Conservation (phyloP, 2,797 vertebrate species). For the Monodelphis domestica region DNA sequence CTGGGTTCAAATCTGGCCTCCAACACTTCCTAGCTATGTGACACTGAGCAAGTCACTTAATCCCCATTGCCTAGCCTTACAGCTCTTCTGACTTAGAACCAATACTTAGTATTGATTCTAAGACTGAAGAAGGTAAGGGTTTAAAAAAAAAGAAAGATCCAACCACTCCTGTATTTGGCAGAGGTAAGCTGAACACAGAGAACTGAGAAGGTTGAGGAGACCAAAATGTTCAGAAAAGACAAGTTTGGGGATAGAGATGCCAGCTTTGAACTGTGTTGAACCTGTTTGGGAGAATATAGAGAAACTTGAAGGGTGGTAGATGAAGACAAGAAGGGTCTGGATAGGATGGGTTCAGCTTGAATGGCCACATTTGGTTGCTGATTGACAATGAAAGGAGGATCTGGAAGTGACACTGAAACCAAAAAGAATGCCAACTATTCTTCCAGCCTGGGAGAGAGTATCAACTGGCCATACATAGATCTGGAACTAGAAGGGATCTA, state of each 20-base stretch:
- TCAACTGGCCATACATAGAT: background rate
- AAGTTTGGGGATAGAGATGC: background rate
- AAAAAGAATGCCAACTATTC: background rate
- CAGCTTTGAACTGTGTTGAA: background rate
- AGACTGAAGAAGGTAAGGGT: too few relatives aligned
- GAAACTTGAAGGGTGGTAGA: background rate
- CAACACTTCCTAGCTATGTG: too few relatives aligned
- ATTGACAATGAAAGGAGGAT: background rate
- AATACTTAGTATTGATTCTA: too few relatives aligned
- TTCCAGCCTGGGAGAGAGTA: background rate
- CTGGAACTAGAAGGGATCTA: background rate
- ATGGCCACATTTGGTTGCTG: background rate
- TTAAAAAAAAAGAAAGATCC: too few relatives aligned
- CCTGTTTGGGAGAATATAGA: background rate
- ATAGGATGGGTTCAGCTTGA: background rate
- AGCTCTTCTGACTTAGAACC: too few relatives aligned
- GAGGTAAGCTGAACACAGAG: background rate
- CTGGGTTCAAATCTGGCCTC: too few relatives aligned
- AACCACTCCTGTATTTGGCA: background rate
- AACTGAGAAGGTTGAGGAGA: too few relatives aligned
- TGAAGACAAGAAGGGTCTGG: background rate
- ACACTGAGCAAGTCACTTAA: too few relatives aligned
- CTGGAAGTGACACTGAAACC: background rate
- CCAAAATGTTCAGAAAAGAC: background rate
- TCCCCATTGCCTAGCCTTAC: too few relatives aligned